These are phyloP conservation scores for Gadus chalcogrammus DNA, from an alignment of 2,113 vertebrate species.

Conservation along the genomic window DNA sequence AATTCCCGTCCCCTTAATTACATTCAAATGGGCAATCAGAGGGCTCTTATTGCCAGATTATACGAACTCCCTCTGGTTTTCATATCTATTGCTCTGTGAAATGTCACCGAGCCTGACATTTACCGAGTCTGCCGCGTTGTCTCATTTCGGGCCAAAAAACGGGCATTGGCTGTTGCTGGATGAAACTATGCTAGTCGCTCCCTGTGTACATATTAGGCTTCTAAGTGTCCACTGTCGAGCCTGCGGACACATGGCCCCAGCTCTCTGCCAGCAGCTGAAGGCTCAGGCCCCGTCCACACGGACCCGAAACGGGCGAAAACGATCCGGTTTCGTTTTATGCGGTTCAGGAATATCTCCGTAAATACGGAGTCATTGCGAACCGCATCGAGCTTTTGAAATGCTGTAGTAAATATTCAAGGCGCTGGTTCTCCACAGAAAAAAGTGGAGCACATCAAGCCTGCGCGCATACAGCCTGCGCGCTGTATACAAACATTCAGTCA, in stretches of 20 bases:
- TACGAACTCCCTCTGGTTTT: slow-evolving; percentile 22
- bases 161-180: slow-evolving; percentile 23
- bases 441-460: too few species aligned
- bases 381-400: too few species aligned
- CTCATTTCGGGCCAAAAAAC: slow-evolving; percentile 16
- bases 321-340: too few species aligned
- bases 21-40: slow-evolving; percentile 13
- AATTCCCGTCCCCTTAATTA: slow-evolving; percentile 19
- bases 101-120: slow-evolving; percentile 40
- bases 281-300: background rate
- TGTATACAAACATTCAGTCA: too few species aligned
- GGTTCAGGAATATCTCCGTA: too few species aligned
- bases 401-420: too few species aligned
- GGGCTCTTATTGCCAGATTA: slow-evolving; percentile 21
- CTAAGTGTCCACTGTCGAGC: background rate
- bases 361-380: too few species aligned
- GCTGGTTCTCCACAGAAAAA: too few species aligned
- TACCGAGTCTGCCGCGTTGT: slow-evolving; percentile 14
- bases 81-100: slow-evolving; percentile 20
- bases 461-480: too few species aligned
- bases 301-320: too few species aligned
- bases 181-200: slow-evolving; percentile 13
- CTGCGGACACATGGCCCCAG: background rate
- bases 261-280: background rate
- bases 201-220: slow-evolving; percentile 7